phyloP scores from a whole-genome alignment of 2,888 invertebrate genomes.

The Mesorhabditis spiculigera region DNA sequence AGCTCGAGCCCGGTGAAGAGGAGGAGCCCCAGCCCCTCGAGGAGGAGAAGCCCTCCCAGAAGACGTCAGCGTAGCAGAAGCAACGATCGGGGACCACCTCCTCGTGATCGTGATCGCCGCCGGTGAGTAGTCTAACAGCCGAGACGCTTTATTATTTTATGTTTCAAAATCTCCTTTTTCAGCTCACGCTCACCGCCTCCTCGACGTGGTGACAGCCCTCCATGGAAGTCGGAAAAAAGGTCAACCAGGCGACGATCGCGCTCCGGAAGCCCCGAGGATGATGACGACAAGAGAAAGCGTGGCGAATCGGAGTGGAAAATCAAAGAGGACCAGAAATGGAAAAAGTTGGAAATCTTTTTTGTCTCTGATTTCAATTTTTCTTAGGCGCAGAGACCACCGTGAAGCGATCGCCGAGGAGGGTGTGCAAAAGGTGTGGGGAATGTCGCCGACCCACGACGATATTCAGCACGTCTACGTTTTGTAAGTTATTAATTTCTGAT shows the following conservation, averaged over 20 bases:
- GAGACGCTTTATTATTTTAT: no score
- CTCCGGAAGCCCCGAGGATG: not conserved
- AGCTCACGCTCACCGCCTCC: no score
- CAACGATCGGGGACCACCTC: no score
- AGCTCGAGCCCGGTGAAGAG: no score
- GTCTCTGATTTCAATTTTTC: slow-evolving; percentile 9
- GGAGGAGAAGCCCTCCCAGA: no score
- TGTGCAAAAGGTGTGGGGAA: slow-evolving; percentile 26
- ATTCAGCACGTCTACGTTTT: slow-evolving; percentile 32
- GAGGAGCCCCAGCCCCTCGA: no score
- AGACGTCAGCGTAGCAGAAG: no score
- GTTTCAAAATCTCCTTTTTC: no score
- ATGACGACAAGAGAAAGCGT: not conserved
- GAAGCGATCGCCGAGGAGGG: slow-evolving; percentile 26
- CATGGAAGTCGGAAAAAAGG: not conserved
- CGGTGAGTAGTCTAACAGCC: no score
- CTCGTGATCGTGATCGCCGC: no score
- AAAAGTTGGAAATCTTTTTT: not conserved
- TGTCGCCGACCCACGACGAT: slow-evolving; percentile 36
- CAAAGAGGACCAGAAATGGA: slow-evolving; percentile 4
- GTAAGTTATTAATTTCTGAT: slow-evolving; percentile 14
- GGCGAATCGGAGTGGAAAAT: slow-evolving; percentile 6
- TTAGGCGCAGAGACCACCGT: slow-evolving; percentile 30
- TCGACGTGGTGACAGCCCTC: no score
- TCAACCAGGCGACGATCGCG: not conserved